Base-by-base conservation (phyloP, 2,888 invertebrate species). In the Acrobeloides nanus region DNA sequence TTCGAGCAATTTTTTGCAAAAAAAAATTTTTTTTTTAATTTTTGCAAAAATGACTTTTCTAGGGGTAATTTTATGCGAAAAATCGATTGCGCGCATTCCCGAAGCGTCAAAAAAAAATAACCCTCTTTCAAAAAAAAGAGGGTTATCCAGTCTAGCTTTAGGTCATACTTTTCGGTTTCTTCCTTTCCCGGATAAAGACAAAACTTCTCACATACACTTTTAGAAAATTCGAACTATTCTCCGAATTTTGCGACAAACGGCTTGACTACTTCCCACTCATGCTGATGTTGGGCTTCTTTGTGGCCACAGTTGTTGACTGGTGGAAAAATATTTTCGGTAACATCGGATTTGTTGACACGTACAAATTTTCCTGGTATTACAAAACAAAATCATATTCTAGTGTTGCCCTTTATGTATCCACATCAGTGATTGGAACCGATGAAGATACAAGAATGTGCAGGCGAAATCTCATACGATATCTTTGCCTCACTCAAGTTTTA, bases 401-500 rank as follows among this genome's bases (percentile, higher is more conserved):
- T 24, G 50, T 57, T 7, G 64, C 68, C 12, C 55, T 67, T 1
- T 38, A 55, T 3, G 46, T 68, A 6, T 50, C 63, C 23, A 58
- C 59, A 17, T 61, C 64, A 43, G 45, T 68, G 7, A 48, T 59
- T 17, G 68, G 68, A 17, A 48, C 24, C 15, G 69, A 69, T 34
- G 59, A 61, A 35, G 54, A 64, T 39, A 59, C 59, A 38, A 45
- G 57, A 26, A 56, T 61, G 23, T n/a, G 55, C 17, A 40, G 65
- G 20, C 46, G 68, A 29, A 70, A 61, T 32, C 47, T 62, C 7
- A 31, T 68, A 3, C 53, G 68, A 4, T 68, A 68, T 38, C 42
- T 68, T 51, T 67, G 65, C 12, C 48, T 69, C 4, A 62, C 68
- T 3, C 68, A 68, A 54, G 67, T 67, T 8, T 39, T 64, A 7